A percentile compares a stretch with the other conserved stretches of the same genome.
Evolutionary conservation across 1,140 invertebrate genomes (phyloP).

Genomic region (Zeugodacus cucurbitae): DNA sequence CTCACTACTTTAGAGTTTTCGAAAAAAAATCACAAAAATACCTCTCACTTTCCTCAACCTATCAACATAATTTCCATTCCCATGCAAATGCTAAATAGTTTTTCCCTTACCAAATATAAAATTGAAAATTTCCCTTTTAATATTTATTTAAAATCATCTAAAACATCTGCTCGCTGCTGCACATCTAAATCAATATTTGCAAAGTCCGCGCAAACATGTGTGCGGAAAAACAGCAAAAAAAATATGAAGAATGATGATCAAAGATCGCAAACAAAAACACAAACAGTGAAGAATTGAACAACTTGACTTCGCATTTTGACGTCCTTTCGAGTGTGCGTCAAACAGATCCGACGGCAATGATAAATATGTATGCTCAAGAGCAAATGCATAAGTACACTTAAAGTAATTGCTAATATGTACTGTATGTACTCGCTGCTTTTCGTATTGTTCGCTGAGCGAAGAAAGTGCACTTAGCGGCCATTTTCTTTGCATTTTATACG

Average conservation of each 20-base stretch:
- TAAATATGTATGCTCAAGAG: not conserved
- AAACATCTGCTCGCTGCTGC: constrained; percentile 1
- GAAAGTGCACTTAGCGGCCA: not conserved
- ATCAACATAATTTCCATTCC: too few relatives aligned
- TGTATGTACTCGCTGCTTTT: not conserved
- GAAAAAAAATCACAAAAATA: too few relatives aligned
- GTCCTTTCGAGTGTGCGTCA: not conserved
- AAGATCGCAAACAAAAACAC: not conserved
- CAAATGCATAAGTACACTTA: not conserved
- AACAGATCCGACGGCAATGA: constrained; percentile 31
- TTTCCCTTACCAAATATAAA: not conserved
- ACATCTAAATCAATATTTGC: constrained; percentile 36
- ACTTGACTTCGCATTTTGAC: not conserved
- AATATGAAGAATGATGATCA: not conserved
- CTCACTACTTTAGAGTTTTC: too few relatives aligned
- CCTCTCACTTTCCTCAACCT: too few relatives aligned
- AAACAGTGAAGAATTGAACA: not conserved
- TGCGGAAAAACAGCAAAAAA: not conserved
- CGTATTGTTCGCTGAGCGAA: not conserved
- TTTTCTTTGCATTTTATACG: not conserved
- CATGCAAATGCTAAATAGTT: not conserved
- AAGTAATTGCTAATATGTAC: not conserved
- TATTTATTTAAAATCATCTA: constrained; percentile 17
- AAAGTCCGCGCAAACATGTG: not conserved
- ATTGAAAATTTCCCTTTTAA: constrained; percentile 19